Evolutionary conservation across 2,797 vertebrate species (phyloP), one percentile per base, ranked within the genome.

Genomic region (Harpagifer antarcticus): DNA sequence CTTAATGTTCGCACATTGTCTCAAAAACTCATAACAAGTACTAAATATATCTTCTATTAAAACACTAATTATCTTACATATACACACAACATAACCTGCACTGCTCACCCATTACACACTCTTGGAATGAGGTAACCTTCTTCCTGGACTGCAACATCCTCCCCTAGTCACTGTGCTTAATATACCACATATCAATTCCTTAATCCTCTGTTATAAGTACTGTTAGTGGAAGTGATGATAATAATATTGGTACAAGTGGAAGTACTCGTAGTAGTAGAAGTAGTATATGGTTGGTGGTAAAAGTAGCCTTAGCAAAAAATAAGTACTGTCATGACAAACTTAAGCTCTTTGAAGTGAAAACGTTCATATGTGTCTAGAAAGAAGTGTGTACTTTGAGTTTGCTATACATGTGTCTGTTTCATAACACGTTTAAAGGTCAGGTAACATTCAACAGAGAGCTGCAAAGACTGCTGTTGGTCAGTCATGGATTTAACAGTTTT

Each of bases 401-500:
- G 11, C 47, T 20, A 2, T 17, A 27, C 48, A 65, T 43, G 1
- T 31, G 16, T 33, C 16, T 68, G n/a, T 14, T 0, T 2, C 27
- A 5, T 5, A 27, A 54, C 53, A 61, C 7, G 44, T 0, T 70
- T 66, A 52, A n/a, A 68, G 59, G 33, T 76, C 6, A n/a, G 57
- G 27, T 72, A 31, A 44, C 37, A 23, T 65, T 61, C 13, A 50
- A 5, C 2, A 68, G 60, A 73, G 72, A 76, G 58, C 71, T 65
- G 52, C 50, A 74, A 68, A 84, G 58, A 58, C n/a, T 23, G 9
- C 53, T 58, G 43, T 60, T 56, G 69, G 79, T 82, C 65, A 68
- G 68, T 68, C 66, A 57, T 2, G 57, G 77, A 69, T 74, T 79
- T 45, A 67, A 79, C 80, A 13, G 49, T 52, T 73, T 74, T 70